Base-by-base conservation (phyloP, 1,140 invertebrate species). In the Oryctes rhinoceros region DNA sequence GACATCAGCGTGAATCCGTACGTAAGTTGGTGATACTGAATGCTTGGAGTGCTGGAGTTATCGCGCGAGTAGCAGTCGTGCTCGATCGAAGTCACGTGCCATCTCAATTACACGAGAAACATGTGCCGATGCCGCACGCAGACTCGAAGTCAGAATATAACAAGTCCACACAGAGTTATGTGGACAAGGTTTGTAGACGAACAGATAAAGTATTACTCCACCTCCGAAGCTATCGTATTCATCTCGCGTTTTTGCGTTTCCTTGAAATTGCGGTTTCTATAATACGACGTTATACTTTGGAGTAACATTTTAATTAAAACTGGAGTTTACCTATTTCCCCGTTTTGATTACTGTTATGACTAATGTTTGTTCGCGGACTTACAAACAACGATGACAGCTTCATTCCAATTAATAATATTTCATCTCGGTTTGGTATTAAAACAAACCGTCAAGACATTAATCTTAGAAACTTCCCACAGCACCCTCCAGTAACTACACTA, bases 101-200 rank as follows among this genome's bases (percentile, higher is more conserved):
- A 75, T 79, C 78, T 74, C 78, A 65, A 74, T 79, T 79, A 79
- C 78, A 79, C 39, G 78, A 74, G 65, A 79, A 35, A 15, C 67
- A 74, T 74, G 67, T 30, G 24, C 67, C 15, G 53, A 59, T 59
- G 15, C 15, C n/a, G 1, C 53, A 18, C 5, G 53, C 53, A 59
- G 15, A 59, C n/a, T n/a, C n/a, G 3, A 18, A 59, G 13, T 44
- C 5, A 0, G 0, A 7, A 44, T 44, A 10, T 44, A 44, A 4
- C 39, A 44, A 44, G 39, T 3, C 39, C 9, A 44, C 39, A 44
- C 9, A 44, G 39, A 44, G 39, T 44, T 44, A 44, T 44, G 9
- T 44, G 39, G 5, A 10, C 9, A 44, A 5, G 39, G 39, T 44
- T 44, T 44, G 39, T 44, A 44, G 9, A 10, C 39, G 39, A 7